Base-by-base conservation (phyloP, 2,888 invertebrate species). In the Trichogramma evanescens region DNA sequence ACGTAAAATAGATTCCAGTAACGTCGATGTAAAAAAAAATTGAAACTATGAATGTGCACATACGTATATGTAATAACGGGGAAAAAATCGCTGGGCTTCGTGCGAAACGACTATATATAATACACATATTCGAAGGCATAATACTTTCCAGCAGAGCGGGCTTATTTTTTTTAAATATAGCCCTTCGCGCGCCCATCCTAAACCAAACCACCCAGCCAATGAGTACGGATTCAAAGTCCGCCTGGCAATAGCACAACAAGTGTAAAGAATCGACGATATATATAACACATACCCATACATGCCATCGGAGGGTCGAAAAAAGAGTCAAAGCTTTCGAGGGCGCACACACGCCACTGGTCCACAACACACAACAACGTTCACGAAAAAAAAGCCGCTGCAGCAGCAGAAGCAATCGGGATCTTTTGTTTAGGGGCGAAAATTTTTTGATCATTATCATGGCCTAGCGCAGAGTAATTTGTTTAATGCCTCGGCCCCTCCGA, bases 81-180 rank as follows among this genome's bases (percentile, higher is more conserved):
- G 26, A 26, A 26, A 26, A 26, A 26, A 26, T 26, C 26, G 26
- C 26, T 26, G 26, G 26, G 26, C 26, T 26, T 26, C 26, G 26
- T 26, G 26, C 26, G 3, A 26, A 26, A 26, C 26, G 26, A 26
- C 26, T 26, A 26, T 26, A 26, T 26, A 26, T 26, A 26, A 26
- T 26, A 26, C 26, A 26, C 26, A 26, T 26, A 26, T 26, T 26
- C 26, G 26, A 26, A 26, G 2, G 26, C 52, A 58, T 61, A 69
- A 67, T 67, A 74, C 67, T 76, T 77, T 77, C 77, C 77, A 71
- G 72, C 71, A 75, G 75, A 77, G 70, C 74, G 76, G 71, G 70
- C 74, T 73, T 71, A 76, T 77, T 77, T 26, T 77, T 26, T 77
- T 77, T 75, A 77, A 77, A 77, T 77, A 77, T 76, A 76, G 75